A percentile compares a stretch with the other conserved stretches of the same genome.
These are phyloP conservation scores for Eupithecia pulchellata DNA, from an alignment of 2,888 invertebrate genomes.

Conservation along the genomic window DNA sequence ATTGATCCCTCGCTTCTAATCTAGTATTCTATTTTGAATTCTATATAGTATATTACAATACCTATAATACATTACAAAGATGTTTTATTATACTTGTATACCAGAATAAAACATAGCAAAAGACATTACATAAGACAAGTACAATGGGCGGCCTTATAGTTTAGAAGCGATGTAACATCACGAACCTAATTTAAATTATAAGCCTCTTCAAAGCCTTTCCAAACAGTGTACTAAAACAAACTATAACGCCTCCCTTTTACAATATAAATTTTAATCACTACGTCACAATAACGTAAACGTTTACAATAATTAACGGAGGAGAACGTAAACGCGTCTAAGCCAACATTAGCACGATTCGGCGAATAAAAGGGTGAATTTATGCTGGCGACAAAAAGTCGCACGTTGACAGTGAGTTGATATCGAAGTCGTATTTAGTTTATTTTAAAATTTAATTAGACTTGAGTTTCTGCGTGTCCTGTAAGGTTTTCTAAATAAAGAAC, in stretches of 20 bases:
- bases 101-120: too few species aligned
- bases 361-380: slow-evolving; percentile 26
- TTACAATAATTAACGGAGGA: slow-evolving; percentile 64
- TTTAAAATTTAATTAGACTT: neutral
- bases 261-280: slow-evolving; percentile 52
- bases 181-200: slow-evolving; percentile 26
- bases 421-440: neutral
- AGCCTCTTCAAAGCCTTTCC: slow-evolving; percentile 29
- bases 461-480: neutral
- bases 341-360: slow-evolving; percentile 55
- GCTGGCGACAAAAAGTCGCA: slow-evolving; percentile 16
- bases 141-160: too few species aligned
- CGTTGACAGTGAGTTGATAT: neutral
- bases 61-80: too few species aligned
- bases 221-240: slow-evolving; percentile 38
- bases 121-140: too few species aligned
- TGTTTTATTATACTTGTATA: too few species aligned
- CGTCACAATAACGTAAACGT: slow-evolving; percentile 59
- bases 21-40: too few species aligned
- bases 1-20: too few species aligned
- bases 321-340: slow-evolving; percentile 52
- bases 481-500: neutral
- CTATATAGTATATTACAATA: too few species aligned
- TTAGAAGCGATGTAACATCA: too few species aligned
- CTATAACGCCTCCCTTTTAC: slow-evolving; percentile 36